A percentile compares a stretch with the other conserved stretches of the same genome.
phyloP scores from a whole-genome alignment of 2,797 vertebrate species.

The Esox masquinongy region DNA sequence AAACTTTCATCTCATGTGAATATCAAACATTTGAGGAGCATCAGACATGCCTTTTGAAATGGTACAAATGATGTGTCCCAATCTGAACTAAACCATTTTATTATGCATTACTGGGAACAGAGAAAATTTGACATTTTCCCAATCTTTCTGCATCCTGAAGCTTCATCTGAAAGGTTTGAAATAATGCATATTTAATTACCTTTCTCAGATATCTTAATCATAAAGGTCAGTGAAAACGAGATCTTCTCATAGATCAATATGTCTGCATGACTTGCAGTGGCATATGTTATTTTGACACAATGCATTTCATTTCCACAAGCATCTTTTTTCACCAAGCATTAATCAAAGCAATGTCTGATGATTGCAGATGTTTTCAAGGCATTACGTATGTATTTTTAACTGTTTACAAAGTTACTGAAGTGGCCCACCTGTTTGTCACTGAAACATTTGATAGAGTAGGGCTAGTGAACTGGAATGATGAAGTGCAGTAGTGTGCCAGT shows the following conservation, averaged over 20 bases:
- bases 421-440: slow-evolving; percentile 6
- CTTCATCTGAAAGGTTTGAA: slow-evolving; percentile 26
- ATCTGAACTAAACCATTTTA: neutral
- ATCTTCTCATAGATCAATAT: slow-evolving; percentile 55
- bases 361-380: slow-evolving; percentile 31
- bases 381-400: slow-evolving; percentile 13
- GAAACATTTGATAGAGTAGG: neutral
- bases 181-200: slow-evolving; percentile 65
- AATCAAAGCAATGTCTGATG: slow-evolving; percentile 9
- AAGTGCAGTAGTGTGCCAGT: neutral
- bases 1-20: slow-evolving; percentile 32
- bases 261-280: slow-evolving; percentile 50
- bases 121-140: slow-evolving; percentile 57
- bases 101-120: slow-evolving; percentile 1
- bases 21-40: slow-evolving; percentile 8
- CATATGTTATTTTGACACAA: slow-evolving; percentile 44
- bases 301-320: neutral
- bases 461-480: neutral
- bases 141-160: slow-evolving; percentile 56
- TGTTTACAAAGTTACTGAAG: slow-evolving; percentile 22
- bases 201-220: slow-evolving; percentile 44
- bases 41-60: slow-evolving; percentile 30
- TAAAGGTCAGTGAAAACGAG: slow-evolving; percentile 61
- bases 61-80: slow-evolving; percentile 22
- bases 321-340: slow-evolving; percentile 16